Evolutionary conservation across 1,140 invertebrate species (phyloP).

Genomic region (Zophobas atratus): DNA sequence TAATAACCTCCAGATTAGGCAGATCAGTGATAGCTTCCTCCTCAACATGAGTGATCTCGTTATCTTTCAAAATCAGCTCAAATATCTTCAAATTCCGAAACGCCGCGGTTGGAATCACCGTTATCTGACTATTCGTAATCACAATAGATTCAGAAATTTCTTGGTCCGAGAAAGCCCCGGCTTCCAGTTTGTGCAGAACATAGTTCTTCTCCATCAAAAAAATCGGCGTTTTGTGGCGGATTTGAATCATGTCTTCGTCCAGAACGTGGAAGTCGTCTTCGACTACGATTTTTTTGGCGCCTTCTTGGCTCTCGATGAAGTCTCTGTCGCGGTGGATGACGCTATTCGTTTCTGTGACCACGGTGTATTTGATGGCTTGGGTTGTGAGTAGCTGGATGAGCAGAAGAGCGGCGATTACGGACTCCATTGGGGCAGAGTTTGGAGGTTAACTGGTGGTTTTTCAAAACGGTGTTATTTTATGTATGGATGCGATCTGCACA

Average conservation of each 20-base stretch:
- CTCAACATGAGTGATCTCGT: neutral
- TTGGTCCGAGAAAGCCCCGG: neutral
- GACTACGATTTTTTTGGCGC: neutral
- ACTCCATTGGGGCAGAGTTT: too few species aligned
- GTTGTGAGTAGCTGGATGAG: neutral
- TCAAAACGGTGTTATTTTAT: too few species aligned
- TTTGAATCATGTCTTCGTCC: neutral
- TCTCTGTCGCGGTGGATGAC: neutral
- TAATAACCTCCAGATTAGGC: neutral
- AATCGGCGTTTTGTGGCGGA: neutral
- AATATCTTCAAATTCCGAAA: slow-evolving; percentile 13
- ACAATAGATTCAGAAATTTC: slow-evolving; percentile 2
- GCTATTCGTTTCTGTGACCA: neutral
- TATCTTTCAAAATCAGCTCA: neutral
- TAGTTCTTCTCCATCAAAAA: slow-evolving; percentile 2
- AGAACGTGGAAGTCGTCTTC: slow-evolving; percentile 16
- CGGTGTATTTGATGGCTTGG: neutral
- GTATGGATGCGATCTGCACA: too few species aligned
- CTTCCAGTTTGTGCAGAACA: neutral
- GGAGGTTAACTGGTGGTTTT: too few species aligned
- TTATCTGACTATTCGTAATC: neutral
- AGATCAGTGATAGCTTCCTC: neutral
- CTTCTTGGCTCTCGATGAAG: neutral
- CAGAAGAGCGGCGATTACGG: too few species aligned
- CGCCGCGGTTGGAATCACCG: neutral